phyloP scores from a whole-genome alignment of 2,888 invertebrate species.

The Nemotelus pantherinus region DNA sequence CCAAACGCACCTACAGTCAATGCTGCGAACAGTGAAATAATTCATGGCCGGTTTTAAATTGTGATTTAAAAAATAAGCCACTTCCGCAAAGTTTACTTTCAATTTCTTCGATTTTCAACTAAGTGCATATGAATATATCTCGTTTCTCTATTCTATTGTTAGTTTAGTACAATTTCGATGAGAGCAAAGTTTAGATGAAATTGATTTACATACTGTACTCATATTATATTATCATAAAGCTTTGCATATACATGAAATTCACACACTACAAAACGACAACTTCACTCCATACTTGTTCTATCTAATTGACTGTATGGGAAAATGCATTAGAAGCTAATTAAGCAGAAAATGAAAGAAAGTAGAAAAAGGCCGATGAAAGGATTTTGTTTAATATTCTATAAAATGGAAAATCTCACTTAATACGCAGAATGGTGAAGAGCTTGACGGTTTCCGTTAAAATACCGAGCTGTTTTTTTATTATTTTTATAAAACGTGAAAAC shows the following conservation, averaged over 20 bases:
- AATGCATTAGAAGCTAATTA: conserved; percentile 50
- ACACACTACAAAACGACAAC: neutral
- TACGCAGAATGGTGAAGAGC: conserved; percentile 27
- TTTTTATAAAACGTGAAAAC: neutral
- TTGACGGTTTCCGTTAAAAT: conserved; percentile 37
- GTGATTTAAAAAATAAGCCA: too few species aligned
- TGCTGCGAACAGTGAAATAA: neutral
- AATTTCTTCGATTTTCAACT: too few species aligned
- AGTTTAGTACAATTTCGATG: too few species aligned
- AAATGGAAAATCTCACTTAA: conserved; percentile 46
- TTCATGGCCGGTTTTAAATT: too few species aligned
- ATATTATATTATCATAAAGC: too few species aligned
- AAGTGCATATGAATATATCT: too few species aligned
- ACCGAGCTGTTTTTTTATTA: neutral
- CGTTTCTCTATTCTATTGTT: too few species aligned
- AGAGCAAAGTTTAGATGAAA: too few species aligned
- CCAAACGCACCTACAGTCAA: conserved; percentile 5
- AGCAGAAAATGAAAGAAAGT: conserved; percentile 49
- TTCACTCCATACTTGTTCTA: conserved; percentile 36
- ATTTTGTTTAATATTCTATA: conserved; percentile 40
- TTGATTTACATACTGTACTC: too few species aligned
- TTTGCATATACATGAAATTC: too few species aligned
- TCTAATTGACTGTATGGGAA: conserved; percentile 49
- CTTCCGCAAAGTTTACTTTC: too few species aligned
- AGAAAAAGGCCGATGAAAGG: conserved; percentile 44